Evolutionary conservation across 2,888 invertebrate genomes (phyloP), one percentile per base, ranked within the genome.

Genomic region (Poecilus cupreus): DNA sequence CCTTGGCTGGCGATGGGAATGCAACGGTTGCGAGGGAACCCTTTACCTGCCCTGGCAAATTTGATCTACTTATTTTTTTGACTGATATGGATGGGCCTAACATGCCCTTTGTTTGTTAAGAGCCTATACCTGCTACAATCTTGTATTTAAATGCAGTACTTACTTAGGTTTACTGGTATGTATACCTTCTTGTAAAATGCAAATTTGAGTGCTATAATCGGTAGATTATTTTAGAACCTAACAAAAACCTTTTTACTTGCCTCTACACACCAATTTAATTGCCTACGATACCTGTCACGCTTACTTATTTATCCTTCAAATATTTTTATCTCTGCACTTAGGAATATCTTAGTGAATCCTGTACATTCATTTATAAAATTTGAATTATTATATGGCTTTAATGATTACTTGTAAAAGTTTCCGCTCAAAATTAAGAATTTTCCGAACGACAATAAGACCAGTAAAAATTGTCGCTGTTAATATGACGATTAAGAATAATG

Each of bases 281-380:
- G 64, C 16, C 11, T 51, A 18, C 18, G 64, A 64, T 68, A 68
- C 37, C 64, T 37, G 64, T 68, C 64, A 68, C 37, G 6, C 32
- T 68, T 68, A 68, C 18, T 68, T 68, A 68, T 37, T 68, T 37
- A 37, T 18, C 64, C 6, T 68, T 68, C 18, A 18, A 68, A 37
- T n/a, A n/a, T n/a, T n/a, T n/a, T n/a, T n/a, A n/a, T n/a, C n/a
- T n/a, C n/a, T n/a, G n/a, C n/a, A n/a, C n/a, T n/a, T n/a, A n/a
- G n/a, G n/a, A n/a, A n/a, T n/a, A n/a, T n/a, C n/a, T n/a, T n/a
- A n/a, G n/a, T n/a, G n/a, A n/a, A n/a, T n/a, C n/a, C n/a, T n/a
- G n/a, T n/a, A n/a, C n/a, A n/a, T n/a, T n/a, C n/a, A n/a, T n/a
- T n/a, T n/a, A n/a, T n/a, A n/a, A n/a, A n/a, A n/a, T n/a, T n/a